Percentiles rank a stretch among this genome's conserved stretches.
phyloP scores from a whole-genome alignment of 2,113 vertebrate genomes.

The Strix aluco region DNA sequence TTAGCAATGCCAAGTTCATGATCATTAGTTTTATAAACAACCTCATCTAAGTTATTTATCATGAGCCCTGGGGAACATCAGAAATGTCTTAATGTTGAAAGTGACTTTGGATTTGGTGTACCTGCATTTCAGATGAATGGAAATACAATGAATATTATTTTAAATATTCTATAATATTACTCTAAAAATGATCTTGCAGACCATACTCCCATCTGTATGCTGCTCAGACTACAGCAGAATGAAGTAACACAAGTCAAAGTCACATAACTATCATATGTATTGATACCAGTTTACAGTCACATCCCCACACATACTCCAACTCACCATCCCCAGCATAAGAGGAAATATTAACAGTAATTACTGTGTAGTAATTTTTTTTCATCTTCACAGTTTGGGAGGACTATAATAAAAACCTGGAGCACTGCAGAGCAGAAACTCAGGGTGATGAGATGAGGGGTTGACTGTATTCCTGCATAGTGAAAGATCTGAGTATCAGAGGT shows the following conservation, averaged over 20 bases:
- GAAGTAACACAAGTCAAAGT: neutral
- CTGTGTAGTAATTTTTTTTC: neutral
- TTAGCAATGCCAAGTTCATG: neutral
- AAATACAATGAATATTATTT: neutral
- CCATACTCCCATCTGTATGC: neutral
- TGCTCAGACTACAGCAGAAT: neutral
- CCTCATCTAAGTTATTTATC: constrained; percentile 1
- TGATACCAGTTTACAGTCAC: neutral
- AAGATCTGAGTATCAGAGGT: neutral
- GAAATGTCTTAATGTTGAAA: constrained; percentile 21
- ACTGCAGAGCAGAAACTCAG: neutral
- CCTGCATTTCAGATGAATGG: neutral
- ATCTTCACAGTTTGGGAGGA: neutral
- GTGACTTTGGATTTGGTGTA: constrained; percentile 1
- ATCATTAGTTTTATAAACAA: constrained; percentile 1
- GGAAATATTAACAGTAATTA: neutral
- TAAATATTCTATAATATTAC: neutral
- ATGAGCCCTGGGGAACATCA: neutral
- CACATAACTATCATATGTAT: neutral
- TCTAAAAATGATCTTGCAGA: neutral
- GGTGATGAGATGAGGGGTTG: neutral
- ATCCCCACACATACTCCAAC: neutral
- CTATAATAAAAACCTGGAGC: neutral
- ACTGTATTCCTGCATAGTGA: neutral
- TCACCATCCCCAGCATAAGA: neutral